These are phyloP conservation scores for Athalia circularis DNA, from an alignment of 2,888 invertebrate species.

Conservation along the genomic window DNA sequence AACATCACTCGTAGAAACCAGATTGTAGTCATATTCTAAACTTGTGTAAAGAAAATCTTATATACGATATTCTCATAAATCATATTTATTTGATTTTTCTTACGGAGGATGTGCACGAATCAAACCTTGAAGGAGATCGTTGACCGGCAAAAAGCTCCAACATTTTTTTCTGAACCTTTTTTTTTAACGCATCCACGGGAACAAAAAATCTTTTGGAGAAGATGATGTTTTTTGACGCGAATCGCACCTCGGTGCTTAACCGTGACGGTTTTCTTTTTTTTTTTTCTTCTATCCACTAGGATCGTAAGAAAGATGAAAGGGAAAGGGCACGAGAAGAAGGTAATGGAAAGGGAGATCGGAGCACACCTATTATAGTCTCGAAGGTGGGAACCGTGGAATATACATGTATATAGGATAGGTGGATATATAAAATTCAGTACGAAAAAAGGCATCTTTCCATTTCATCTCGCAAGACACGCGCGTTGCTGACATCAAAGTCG, in stretches of 20 bases:
- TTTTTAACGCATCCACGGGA: background rate
- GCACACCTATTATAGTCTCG: constrained; percentile 23
- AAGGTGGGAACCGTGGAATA: constrained; percentile 20
- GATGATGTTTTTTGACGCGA: background rate
- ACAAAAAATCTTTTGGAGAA: background rate
- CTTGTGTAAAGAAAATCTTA: too few relatives aligned
- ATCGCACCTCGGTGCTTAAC: constrained; percentile 19
- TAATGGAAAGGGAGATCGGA: background rate
- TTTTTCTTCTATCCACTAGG: constrained; percentile 4
- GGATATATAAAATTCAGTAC: constrained; percentile 23
- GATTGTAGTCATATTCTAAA: too few relatives aligned
- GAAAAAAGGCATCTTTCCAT: constrained; percentile 59
- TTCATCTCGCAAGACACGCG: constrained; percentile 53
- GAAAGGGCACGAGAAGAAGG: background rate
- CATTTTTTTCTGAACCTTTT: background rate
- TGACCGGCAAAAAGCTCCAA: too few relatives aligned
- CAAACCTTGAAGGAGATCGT: too few relatives aligned
- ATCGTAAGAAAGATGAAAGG: constrained; percentile 34
- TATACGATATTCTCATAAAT: too few relatives aligned
- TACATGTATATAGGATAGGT: background rate
- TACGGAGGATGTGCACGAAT: too few relatives aligned
- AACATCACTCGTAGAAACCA: too few relatives aligned
- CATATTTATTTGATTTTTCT: too few relatives aligned
- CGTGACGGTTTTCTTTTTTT: background rate
- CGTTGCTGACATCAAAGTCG: constrained; percentile 48